Conservation (phyloP, 2,797 vertebrate species). For the Scarus forsteni region DNA sequence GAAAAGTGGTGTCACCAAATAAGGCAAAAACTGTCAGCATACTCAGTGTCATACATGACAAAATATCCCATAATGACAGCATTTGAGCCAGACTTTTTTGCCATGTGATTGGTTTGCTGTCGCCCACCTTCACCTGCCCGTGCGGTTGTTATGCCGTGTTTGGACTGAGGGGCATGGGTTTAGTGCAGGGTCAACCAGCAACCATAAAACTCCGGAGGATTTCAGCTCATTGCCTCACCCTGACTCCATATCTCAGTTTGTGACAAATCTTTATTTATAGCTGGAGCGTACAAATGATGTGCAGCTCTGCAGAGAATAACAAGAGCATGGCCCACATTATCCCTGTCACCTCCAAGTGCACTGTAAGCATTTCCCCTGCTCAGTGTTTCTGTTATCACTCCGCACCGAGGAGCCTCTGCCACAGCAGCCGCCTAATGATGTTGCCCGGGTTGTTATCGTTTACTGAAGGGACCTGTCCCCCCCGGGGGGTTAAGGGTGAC, state of each 20-base stretch:
- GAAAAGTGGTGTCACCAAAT: no score
- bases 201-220: constrained; percentile 1
- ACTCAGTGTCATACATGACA: neutral
- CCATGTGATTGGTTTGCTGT: neutral
- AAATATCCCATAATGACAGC: neutral
- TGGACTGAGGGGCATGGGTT: neutral
- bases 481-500: constrained; percentile 53
- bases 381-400: constrained; percentile 59
- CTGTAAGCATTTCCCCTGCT: constrained; percentile 60
- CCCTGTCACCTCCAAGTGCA: constrained; percentile 60
- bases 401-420: constrained; percentile 41
- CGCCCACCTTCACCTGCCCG: neutral
- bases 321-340: constrained; percentile 59
- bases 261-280: constrained; percentile 56
- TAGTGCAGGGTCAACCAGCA: constrained; percentile 26
- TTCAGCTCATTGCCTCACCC: constrained; percentile 9
- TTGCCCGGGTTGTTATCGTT: constrained; percentile 56
- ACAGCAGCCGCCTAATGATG: constrained; percentile 73
- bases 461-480: constrained; percentile 65
- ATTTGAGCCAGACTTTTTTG: neutral
- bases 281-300: constrained; percentile 47
- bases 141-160: neutral
- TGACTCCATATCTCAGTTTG: constrained; percentile 8
- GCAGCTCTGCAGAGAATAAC: constrained; percentile 57
- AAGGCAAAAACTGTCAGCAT: no score